Evolutionary conservation across 1,140 invertebrate genomes (phyloP).

Genomic region (Armadillidium nasatum): DNA sequence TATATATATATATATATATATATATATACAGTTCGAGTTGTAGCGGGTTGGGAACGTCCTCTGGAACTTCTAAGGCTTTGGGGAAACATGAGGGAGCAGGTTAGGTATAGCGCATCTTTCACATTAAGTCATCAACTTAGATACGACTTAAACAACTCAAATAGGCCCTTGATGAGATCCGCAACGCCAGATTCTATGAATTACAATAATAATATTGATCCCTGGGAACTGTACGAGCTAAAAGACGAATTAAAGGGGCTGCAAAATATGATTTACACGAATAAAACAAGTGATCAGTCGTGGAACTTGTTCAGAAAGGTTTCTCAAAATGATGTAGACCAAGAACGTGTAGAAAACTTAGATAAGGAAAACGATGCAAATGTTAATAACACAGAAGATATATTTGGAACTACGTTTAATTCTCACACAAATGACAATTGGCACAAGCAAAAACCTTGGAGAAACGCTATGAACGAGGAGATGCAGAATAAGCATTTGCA

Average conservation of each 20-base stretch:
- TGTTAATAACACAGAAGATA: not conserved
- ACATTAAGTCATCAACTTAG: slow-evolving; percentile 15
- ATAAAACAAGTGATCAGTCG: not conserved
- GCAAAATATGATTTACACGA: not conserved
- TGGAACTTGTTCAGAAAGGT: not conserved
- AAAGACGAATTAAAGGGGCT: slow-evolving; percentile 35
- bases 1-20: too few species aligned
- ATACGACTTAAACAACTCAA: not conserved
- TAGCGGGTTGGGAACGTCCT: slow-evolving; percentile 33
- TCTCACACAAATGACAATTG: not conserved
- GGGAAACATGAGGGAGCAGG: slow-evolving; percentile 31
- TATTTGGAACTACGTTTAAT: not conserved
- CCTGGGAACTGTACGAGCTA: slow-evolving; percentile 36
- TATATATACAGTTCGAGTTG: slow-evolving; percentile 36
- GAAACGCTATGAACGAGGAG: not conserved
- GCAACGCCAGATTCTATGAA: not conserved
- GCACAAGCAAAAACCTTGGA: not conserved
- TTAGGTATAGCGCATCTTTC: slow-evolving; percentile 32
- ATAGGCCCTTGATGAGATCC: not conserved
- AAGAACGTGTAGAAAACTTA: slow-evolving; percentile 28
- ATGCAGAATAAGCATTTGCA: not conserved
- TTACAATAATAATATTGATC: slow-evolving; percentile 24
- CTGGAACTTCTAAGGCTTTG: slow-evolving; percentile 33
- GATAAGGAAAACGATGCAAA: slow-evolving; percentile 25
- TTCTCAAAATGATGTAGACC: slow-evolving; percentile 30